phyloP scores from a whole-genome alignment of 2,113 vertebrate species.

The Ovis canadensis region DNA sequence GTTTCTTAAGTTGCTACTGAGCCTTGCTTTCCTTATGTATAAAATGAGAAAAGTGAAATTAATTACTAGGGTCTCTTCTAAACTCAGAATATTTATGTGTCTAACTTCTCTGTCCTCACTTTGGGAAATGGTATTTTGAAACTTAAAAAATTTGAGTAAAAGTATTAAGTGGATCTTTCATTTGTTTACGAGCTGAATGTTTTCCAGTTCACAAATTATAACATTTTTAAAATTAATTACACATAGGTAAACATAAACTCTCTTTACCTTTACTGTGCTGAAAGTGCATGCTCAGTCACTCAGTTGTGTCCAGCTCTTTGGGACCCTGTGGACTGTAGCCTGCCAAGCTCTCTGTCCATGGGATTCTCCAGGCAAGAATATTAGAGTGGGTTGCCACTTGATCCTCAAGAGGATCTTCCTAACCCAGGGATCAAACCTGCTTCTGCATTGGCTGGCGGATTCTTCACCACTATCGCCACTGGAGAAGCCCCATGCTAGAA shows the following conservation, averaged over 20 bases:
- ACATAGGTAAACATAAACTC: background rate
- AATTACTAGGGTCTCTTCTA: background rate
- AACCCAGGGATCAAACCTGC: background rate
- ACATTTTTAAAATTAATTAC: background rate
- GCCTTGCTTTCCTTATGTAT: background rate
- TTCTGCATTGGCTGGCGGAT: background rate
- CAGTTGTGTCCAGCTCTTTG: background rate
- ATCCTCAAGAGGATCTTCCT: background rate
- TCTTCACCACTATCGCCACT: background rate
- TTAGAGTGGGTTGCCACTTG: background rate
- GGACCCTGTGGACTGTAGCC: background rate
- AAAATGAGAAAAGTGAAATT: background rate
- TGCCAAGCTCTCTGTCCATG: background rate
- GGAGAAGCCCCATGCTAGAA: background rate
- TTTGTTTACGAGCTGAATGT: background rate
- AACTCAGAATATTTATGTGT: background rate
- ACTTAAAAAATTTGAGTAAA: background rate
- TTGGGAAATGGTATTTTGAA: conserved; percentile 29
- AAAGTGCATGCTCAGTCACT: background rate
- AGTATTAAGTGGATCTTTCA: background rate
- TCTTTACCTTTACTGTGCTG: background rate
- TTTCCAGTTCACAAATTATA: background rate
- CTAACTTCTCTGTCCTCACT: background rate
- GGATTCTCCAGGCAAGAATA: background rate
- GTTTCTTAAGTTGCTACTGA: conserved; percentile 25